Evolutionary conservation across 2,888 invertebrate genomes (phyloP).

Genomic region (Margaritifera margaritifera): DNA sequence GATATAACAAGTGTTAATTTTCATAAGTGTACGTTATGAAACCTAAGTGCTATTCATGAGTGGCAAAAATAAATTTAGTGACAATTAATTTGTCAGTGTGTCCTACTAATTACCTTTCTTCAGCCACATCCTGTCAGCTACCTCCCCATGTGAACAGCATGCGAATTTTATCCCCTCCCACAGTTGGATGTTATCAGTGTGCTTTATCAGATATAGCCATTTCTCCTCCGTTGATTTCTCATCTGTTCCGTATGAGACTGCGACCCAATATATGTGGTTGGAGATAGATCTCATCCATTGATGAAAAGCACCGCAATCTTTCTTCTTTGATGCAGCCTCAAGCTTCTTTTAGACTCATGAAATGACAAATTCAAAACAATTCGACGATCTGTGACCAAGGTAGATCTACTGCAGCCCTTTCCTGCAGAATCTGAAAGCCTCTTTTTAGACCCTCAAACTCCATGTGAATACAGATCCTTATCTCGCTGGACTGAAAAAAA

Average conservation of each 20-base stretch:
- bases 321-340: constrained; percentile 25
- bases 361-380: too few species aligned
- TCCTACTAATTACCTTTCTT: constrained; percentile 30
- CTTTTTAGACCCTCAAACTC: too few species aligned
- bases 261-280: constrained; percentile 41
- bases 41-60: too few species aligned
- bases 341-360: too few species aligned
- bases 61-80: too few species aligned
- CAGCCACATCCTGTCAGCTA: constrained; percentile 26
- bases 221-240: constrained; percentile 31
- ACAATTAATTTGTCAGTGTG: too few species aligned
- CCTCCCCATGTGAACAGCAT: constrained; percentile 26
- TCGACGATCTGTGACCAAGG: constrained; percentile 32
- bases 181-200: constrained; percentile 31
- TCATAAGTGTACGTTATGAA: too few species aligned
- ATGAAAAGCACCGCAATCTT: constrained; percentile 15
- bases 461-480: too few species aligned
- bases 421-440: too few species aligned
- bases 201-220: constrained; percentile 30
- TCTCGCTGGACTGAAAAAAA: too few species aligned
- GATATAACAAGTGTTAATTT: too few species aligned
- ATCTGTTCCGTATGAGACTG: constrained; percentile 22
- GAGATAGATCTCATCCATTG: constrained; percentile 30
- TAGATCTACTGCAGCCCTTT: too few species aligned
- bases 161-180: constrained; percentile 18